Base-by-base conservation (phyloP, 2,113 vertebrate species). In the Dissostichus mawsoni region DNA sequence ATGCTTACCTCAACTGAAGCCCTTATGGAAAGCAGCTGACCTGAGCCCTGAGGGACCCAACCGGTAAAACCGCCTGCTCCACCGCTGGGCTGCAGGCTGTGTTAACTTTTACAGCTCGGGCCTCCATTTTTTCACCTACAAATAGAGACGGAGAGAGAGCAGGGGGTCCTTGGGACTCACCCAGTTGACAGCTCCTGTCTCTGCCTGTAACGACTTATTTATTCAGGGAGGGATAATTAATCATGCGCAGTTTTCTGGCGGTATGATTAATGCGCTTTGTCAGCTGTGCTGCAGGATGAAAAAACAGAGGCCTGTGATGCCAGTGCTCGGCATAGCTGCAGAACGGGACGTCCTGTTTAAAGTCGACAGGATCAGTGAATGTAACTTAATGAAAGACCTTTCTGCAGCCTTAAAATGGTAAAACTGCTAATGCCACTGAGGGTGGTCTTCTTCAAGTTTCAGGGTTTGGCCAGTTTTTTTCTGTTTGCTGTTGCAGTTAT, bases 181-280 rank as follows among this genome's bases (percentile, higher is more conserved):
- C 48, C 73, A 41, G 80, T 41, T 87, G 93, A 95, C 93, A 93
- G 93, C 82, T 69, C 86, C 85, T 86, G 89, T 93, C 92, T 92
- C 87, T 81, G 65, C 67, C 66, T 86, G 84, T 93, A 93, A 94
- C 87, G 88, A 92, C 90, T 94, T 95, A 93, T 94, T 94, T 94
- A 94, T 91, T 91, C 88, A 83, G 83, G 90, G 87, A 82, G 83
- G 90, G 87, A 88, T 94, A 93, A 94, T 94, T 94, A 93, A 92
- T 92, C 90, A 90, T 82, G 80, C 78, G 74, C 82, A 80, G 86
- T 92, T 92, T 92, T 87, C 81, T 85, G 78, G 66, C 81, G 77
- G 29, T 50, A 77, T 94, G 94, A 94, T 94, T 91, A 92, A 95
- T 94, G 89, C 47, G 66, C 87, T 90, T 89, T 93, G 90, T 94